phyloP scores from a whole-genome alignment of 2,888 invertebrate genomes.

The Busseola fusca region DNA sequence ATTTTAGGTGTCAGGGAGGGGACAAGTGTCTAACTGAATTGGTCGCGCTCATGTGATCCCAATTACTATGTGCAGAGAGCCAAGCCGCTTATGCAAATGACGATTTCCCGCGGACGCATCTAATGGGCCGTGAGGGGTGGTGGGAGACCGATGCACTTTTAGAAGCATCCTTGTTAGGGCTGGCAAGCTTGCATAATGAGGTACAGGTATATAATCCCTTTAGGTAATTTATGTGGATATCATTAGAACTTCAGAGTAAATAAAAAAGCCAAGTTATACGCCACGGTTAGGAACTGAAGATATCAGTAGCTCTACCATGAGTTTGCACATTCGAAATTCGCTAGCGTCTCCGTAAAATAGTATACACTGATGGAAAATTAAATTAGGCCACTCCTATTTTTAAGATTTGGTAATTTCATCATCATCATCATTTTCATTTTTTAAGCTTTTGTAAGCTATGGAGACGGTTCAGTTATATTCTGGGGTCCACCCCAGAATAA shows the following conservation, averaged over 20 bases:
- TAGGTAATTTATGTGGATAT: conserved; percentile 3
- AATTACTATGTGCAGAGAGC: conserved; percentile 87
- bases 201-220: conserved; percentile 7
- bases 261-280: background rate
- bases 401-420: too few relatives aligned
- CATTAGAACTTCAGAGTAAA: background rate
- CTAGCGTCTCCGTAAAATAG: too few relatives aligned
- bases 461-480: too few relatives aligned
- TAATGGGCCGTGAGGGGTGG: conserved; percentile 83
- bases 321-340: too few relatives aligned
- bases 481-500: too few relatives aligned
- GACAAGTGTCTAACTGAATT: conserved; percentile 70
- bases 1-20: conserved; percentile 59
- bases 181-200: conserved; percentile 35
- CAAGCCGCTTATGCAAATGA: conserved; percentile 89
- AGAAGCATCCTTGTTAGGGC: conserved; percentile 63
- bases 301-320: too few relatives aligned
- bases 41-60: conserved; percentile 83
- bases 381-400: too few relatives aligned
- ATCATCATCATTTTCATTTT: too few relatives aligned
- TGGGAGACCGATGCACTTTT: conserved; percentile 81
- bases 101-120: conserved; percentile 87
- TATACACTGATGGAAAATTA: too few relatives aligned
- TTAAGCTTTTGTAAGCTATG: too few relatives aligned
- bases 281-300: background rate